Evolutionary conservation across 1,140 invertebrate species (phyloP).

Genomic region (Agraylea sexmaculata): DNA sequence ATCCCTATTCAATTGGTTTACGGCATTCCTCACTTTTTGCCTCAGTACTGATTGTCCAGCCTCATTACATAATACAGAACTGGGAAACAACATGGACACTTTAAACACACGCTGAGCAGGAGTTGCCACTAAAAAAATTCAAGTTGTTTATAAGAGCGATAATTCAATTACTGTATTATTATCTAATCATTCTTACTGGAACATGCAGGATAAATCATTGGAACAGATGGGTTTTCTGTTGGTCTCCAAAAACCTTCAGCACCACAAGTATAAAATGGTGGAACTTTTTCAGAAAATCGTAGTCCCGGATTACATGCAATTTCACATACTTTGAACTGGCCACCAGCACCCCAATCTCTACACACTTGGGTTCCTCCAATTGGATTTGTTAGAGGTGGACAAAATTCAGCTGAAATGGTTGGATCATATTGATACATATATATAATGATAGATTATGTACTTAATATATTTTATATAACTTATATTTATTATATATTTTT

Average conservation of each 20-base stretch:
- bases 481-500: no score
- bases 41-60: conserved; percentile 83
- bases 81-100: conserved; percentile 86
- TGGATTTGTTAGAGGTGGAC: conserved; percentile 74
- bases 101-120: conserved; percentile 86
- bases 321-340: conserved; percentile 88
- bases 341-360: conserved; percentile 90
- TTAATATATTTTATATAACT: no score
- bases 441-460: no score
- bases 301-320: conserved; percentile 77
- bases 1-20: conserved; percentile 79
- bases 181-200: conserved; percentile 48
- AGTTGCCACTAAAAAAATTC: conserved; percentile 49
- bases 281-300: conserved; percentile 80
- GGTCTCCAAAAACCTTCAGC: conserved; percentile 94
- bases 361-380: conserved; percentile 82
- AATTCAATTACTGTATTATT: not conserved
- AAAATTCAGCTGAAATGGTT: conserved; percentile 79
- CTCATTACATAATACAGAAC: conserved; percentile 85
- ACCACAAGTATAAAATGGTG: conserved; percentile 92
- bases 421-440: no score
- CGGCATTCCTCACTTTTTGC: conserved; percentile 74
- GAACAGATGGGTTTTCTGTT: conserved; percentile 61
- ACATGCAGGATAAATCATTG: conserved; percentile 81
- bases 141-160: not conserved